These are phyloP conservation scores for Henricia sp. DNA, from an alignment of 53 echinoderm and acorn worm species.

Conservation along the genomic window DNA sequence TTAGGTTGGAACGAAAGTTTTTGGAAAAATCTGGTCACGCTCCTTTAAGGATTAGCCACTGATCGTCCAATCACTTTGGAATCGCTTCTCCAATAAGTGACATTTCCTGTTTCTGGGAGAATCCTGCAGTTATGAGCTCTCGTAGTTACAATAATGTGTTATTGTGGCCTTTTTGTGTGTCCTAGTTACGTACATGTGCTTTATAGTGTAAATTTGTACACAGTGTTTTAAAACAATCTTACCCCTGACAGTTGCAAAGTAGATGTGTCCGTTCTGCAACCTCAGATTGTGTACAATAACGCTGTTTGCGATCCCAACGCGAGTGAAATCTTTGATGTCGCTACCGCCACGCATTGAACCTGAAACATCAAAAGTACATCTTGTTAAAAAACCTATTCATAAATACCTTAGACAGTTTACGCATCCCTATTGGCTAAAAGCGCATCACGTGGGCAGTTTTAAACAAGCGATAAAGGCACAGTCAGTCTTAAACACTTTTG, in stretches of 20 bases:
- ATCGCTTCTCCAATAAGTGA: too few relatives aligned
- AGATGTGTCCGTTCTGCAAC: slow-evolving; percentile 28
- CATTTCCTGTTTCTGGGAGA: too few relatives aligned
- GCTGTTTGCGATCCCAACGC: slow-evolving; percentile 47
- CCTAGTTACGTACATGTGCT: neutral
- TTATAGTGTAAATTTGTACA: neutral
- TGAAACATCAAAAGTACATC: neutral
- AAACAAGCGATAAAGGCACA: too few relatives aligned
- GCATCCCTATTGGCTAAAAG: neutral
- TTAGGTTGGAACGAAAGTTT: too few relatives aligned
- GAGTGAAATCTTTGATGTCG: slow-evolving; percentile 39
- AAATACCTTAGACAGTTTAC: too few relatives aligned
- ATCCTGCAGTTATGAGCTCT: too few relatives aligned
- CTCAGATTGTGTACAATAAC: slow-evolving; percentile 5
- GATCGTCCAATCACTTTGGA: too few relatives aligned
- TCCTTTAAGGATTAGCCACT: too few relatives aligned
- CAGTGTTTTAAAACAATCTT: neutral
- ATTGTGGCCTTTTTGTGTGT: neutral
- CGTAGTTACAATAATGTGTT: neutral
- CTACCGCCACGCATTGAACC: slow-evolving; percentile 23
- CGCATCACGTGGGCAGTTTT: neutral
- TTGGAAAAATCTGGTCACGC: too few relatives aligned
- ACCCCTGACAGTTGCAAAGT: slow-evolving; percentile 27
- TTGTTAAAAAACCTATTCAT: neutral
- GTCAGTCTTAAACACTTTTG: neutral